phyloP scores from a whole-genome alignment of 2,797 vertebrate species.

The Mus minutoides region DNA sequence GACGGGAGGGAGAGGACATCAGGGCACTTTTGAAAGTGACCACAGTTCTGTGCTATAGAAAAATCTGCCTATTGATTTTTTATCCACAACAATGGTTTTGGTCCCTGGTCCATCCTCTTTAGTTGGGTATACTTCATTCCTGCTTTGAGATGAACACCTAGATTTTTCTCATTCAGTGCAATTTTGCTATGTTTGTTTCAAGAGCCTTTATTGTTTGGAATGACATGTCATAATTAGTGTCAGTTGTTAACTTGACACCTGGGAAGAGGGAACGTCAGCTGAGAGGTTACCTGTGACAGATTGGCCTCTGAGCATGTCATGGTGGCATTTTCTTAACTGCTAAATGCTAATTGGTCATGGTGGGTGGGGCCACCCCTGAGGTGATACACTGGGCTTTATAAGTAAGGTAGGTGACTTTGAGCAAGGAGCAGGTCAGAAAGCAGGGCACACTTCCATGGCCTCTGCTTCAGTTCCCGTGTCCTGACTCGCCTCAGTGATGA shows the following conservation, averaged over 20 bases:
- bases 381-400: background rate
- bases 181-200: no score
- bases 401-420: background rate
- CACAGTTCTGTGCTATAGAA: background rate
- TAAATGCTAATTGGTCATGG: background rate
- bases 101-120: background rate
- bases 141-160: background rate
- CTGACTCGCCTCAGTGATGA: background rate
- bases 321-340: background rate
- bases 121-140: background rate
- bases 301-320: background rate
- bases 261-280: background rate
- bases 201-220: background rate
- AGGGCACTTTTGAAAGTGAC: background rate
- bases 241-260: background rate
- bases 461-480: background rate
- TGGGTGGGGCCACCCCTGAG: background rate
- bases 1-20: background rate
- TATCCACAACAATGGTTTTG: conserved; percentile 5
- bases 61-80: conserved; percentile 19
- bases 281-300: background rate
- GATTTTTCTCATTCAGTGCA: background rate
- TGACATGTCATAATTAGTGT: background rate
- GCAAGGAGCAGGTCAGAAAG: no score
- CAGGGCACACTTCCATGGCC: background rate